Evolutionary conservation across 2,113 vertebrate species (phyloP).

Genomic region (Lamprotornis superbus): DNA sequence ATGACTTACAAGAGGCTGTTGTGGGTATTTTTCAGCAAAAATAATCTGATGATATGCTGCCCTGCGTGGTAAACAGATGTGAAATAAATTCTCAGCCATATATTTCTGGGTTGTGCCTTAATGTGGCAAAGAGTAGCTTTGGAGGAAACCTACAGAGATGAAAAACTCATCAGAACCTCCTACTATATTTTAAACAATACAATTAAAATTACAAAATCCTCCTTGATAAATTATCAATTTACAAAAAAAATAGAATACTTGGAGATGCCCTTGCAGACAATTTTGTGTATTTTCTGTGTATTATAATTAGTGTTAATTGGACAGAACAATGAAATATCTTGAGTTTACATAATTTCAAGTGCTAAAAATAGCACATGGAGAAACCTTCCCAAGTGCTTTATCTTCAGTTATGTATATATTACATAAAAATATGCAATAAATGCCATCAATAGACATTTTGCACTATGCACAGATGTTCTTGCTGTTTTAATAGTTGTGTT

Average conservation of each 20-base stretch:
- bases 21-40: background rate
- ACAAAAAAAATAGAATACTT: background rate
- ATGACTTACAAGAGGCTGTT: background rate
- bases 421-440: slow-evolving; percentile 11
- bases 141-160: background rate
- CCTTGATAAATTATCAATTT: background rate
- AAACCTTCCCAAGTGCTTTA: background rate
- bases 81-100: background rate
- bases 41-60: background rate
- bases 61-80: background rate
- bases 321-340: background rate
- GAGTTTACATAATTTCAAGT: background rate
- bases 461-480: slow-evolving; percentile 22
- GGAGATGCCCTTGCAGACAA: background rate
- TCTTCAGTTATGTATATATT: background rate
- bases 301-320: background rate
- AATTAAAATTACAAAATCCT: background rate
- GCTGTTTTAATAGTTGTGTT: slow-evolving; percentile 17
- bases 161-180: background rate
- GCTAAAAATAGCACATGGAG: background rate
- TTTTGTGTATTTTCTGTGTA: background rate
- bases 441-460: background rate
- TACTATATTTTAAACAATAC: background rate
- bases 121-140: rapidly evolving
- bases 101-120: background rate